These are phyloP conservation scores for Blastobasis adustella DNA, from an alignment of 2,888 invertebrate species.

Conservation along the genomic window DNA sequence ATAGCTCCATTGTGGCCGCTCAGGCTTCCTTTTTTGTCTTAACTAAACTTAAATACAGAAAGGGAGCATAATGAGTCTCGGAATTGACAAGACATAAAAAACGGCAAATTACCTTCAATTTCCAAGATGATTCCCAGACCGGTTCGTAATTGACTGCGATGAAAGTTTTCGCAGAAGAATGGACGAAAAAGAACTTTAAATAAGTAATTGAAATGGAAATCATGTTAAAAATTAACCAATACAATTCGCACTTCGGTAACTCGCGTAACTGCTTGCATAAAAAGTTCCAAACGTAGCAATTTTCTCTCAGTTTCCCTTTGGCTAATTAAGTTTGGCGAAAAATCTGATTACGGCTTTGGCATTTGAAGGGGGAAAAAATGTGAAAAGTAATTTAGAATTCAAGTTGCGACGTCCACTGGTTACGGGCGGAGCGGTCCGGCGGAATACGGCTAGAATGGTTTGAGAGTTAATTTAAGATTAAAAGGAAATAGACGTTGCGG, in stretches of 20 bases:
- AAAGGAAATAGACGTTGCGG: constrained; percentile 33
- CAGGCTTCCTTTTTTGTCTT: too few relatives aligned
- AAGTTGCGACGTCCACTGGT: constrained; percentile 3
- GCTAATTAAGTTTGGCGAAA: constrained; percentile 7
- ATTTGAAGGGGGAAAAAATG: constrained; percentile 1
- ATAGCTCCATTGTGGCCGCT: too few relatives aligned
- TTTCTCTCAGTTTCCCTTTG: constrained; percentile 3
- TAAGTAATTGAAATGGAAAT: neutral
- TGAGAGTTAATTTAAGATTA: constrained; percentile 38
- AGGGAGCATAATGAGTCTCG: too few relatives aligned
- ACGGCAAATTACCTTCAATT: too few relatives aligned
- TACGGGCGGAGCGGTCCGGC: neutral
- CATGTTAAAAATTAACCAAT: neutral
- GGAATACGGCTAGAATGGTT: constrained; percentile 19
- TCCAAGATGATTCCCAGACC: too few relatives aligned
- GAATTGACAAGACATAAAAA: too few relatives aligned
- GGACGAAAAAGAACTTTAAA: neutral
- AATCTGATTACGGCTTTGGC: constrained; percentile 6
- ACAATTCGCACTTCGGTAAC: neutral
- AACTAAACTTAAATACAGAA: too few relatives aligned
- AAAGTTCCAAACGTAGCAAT: neutral
- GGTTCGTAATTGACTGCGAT: too few relatives aligned
- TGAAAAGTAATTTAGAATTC: constrained; percentile 11
- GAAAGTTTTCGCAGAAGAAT: too few relatives aligned
- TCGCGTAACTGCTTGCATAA: neutral